Conservation (phyloP, 2,888 invertebrate genomes). For the Drosophila setosimentum region DNA sequence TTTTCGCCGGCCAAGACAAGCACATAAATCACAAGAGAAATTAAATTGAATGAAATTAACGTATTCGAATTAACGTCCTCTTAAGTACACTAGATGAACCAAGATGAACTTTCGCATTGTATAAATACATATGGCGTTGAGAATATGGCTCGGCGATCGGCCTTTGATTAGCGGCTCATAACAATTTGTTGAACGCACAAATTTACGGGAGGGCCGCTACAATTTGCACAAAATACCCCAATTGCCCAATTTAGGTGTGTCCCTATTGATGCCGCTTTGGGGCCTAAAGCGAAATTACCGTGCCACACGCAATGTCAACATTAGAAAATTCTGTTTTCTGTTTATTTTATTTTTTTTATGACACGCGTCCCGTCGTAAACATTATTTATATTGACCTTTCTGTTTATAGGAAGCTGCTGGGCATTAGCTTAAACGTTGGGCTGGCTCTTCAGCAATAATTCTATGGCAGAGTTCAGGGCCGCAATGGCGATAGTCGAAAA, state of each 20-base stretch:
- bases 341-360: constrained; percentile 41
- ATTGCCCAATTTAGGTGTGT: constrained; percentile 19
- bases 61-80: constrained; percentile 18
- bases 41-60: constrained; percentile 3
- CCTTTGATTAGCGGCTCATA: constrained; percentile 27
- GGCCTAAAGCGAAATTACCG: constrained; percentile 33
- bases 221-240: constrained; percentile 2
- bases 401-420: constrained; percentile 42
- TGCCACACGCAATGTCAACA: constrained; percentile 59
- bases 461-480: constrained; percentile 61
- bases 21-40: constrained; percentile 50
- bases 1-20: constrained; percentile 40
- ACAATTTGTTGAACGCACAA: constrained; percentile 31
- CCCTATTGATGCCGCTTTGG: constrained; percentile 1
- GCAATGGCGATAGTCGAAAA: constrained; percentile 25
- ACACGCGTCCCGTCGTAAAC: constrained; percentile 47
- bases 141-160: constrained; percentile 2
- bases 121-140: background rate
- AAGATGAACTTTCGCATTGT: background rate
- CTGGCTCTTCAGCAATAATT: constrained; percentile 17
- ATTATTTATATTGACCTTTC: constrained; percentile 68
- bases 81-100: background rate
- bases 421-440: constrained; percentile 53
- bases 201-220: background rate
- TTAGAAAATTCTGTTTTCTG: constrained; percentile 37